These are phyloP conservation scores for Agrochola lychnidis DNA, from an alignment of 2,888 invertebrate genomes.

Conservation along the genomic window DNA sequence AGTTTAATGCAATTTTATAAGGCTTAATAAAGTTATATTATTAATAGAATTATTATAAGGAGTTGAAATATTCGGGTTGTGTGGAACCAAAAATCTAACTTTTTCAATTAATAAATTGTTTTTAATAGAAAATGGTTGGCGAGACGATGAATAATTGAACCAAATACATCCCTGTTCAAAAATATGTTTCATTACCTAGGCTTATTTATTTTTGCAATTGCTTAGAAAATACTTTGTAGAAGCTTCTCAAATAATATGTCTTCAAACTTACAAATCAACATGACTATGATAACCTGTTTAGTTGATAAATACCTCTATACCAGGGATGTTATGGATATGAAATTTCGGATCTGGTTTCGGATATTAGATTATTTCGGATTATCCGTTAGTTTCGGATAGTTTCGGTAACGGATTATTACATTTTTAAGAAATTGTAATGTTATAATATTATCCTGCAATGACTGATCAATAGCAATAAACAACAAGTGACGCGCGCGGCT, in stretches of 20 bases:
- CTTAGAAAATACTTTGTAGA: slow-evolving; percentile 23
- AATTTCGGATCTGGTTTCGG: too few relatives aligned
- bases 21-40: slow-evolving; percentile 58
- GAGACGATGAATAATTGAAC: slow-evolving; percentile 22
- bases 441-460: too few relatives aligned
- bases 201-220: slow-evolving; percentile 36
- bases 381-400: too few relatives aligned
- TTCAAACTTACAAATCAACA: background rate
- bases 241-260: slow-evolving; percentile 7
- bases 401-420: too few relatives aligned
- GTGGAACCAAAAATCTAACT: slow-evolving; percentile 63
- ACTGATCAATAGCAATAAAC: too few relatives aligned
- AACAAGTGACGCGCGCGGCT: too few relatives aligned
- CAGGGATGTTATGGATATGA: too few relatives aligned
- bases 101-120: slow-evolving; percentile 39
- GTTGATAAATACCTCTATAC: too few relatives aligned
- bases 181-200: slow-evolving; percentile 20
- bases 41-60: slow-evolving; percentile 41
- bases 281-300: background rate
- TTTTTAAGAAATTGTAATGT: too few relatives aligned
- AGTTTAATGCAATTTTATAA: slow-evolving; percentile 60
- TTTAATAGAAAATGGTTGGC: slow-evolving; percentile 14
- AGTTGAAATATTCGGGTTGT: slow-evolving; percentile 57
- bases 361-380: too few relatives aligned
- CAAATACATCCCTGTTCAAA: slow-evolving; percentile 41